Conservation (phyloP, 2,888 invertebrate species). For the Drosophila yooni region DNA sequence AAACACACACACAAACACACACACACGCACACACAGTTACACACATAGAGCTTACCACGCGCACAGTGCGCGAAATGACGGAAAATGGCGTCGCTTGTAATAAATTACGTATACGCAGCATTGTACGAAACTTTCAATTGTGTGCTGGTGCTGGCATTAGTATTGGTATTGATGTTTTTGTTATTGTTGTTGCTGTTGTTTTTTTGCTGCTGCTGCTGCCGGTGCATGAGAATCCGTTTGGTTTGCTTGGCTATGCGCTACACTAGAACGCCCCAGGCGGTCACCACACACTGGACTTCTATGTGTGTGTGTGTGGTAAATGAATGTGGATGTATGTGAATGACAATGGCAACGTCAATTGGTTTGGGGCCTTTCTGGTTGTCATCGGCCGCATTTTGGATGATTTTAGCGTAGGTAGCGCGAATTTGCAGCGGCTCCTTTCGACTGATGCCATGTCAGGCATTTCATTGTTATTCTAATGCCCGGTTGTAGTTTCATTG, state of each 20-base stretch:
- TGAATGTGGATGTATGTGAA: slow-evolving; percentile 60
- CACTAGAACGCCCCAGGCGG: slow-evolving; percentile 60
- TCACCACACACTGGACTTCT: slow-evolving; percentile 49
- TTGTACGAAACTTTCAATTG: slow-evolving; percentile 64
- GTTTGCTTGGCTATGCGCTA: slow-evolving; percentile 23
- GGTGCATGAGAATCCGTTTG: slow-evolving; percentile 46
- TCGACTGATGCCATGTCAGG: slow-evolving; percentile 59
- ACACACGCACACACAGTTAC: not conserved
- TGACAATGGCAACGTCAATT: slow-evolving; percentile 77
- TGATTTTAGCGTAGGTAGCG: slow-evolving; percentile 61
- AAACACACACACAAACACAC: slow-evolving; percentile 20
- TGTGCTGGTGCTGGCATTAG: slow-evolving; percentile 30
- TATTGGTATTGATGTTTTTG: slow-evolving; percentile 7
- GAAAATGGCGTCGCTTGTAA: slow-evolving; percentile 78
- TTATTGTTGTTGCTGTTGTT: slow-evolving; percentile 7
- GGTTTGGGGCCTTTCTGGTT: slow-evolving; percentile 55
- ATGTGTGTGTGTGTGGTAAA: slow-evolving; percentile 36
- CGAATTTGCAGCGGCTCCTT: slow-evolving; percentile 33
- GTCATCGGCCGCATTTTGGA: slow-evolving; percentile 28
- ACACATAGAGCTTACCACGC: slow-evolving; percentile 48
- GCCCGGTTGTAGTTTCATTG: slow-evolving; percentile 57
- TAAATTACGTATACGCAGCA: slow-evolving; percentile 79
- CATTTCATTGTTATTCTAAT: slow-evolving; percentile 78
- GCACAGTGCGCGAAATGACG: slow-evolving; percentile 55
- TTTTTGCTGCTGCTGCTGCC: slow-evolving; percentile 10